These are phyloP conservation scores for Enteromius trimaculatus DNA, from an alignment of 2,797 vertebrate genomes.

Conservation along the genomic window DNA sequence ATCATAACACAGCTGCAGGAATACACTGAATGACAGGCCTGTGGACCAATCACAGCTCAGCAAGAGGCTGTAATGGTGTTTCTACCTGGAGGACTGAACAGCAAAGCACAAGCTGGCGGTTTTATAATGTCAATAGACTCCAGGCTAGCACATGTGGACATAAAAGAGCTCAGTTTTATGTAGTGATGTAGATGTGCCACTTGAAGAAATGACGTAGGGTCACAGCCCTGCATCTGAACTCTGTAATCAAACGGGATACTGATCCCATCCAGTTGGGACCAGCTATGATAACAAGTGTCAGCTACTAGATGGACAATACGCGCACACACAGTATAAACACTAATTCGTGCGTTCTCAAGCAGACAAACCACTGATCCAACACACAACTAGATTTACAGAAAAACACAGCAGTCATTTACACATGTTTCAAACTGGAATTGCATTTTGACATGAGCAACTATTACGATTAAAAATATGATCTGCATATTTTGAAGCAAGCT, in stretches of 20 bases:
- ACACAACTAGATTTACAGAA: slow-evolving; percentile 22
- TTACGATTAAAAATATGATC: neutral
- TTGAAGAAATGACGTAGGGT: neutral
- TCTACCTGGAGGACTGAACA: neutral
- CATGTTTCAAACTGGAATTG: neutral
- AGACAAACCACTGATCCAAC: slow-evolving; percentile 12
- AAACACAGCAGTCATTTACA: slow-evolving; percentile 22
- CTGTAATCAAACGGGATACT: slow-evolving; percentile 50
- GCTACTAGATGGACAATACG: neutral
- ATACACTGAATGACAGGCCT: neutral
- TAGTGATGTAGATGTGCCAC: slow-evolving; percentile 19
- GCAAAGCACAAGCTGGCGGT: neutral
- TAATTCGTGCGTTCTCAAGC: neutral
- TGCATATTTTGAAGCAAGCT: neutral
- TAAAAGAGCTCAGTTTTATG: slow-evolving; percentile 34
- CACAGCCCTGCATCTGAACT: slow-evolving; percentile 34
- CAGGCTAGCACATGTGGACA: slow-evolving; percentile 1
- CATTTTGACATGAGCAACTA: neutral
- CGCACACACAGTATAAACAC: neutral
- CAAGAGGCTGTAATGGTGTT: neutral
- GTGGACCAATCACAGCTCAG: slow-evolving; percentile 16
- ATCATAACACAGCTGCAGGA: slow-evolving; percentile 30
- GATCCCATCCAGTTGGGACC: slow-evolving; percentile 35
- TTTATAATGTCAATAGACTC: neutral
- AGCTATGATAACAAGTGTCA: slow-evolving; percentile 35